These are phyloP conservation scores for Magallana ariakensis DNA, from an alignment of 1,140 invertebrate genomes.

Conservation along the genomic window DNA sequence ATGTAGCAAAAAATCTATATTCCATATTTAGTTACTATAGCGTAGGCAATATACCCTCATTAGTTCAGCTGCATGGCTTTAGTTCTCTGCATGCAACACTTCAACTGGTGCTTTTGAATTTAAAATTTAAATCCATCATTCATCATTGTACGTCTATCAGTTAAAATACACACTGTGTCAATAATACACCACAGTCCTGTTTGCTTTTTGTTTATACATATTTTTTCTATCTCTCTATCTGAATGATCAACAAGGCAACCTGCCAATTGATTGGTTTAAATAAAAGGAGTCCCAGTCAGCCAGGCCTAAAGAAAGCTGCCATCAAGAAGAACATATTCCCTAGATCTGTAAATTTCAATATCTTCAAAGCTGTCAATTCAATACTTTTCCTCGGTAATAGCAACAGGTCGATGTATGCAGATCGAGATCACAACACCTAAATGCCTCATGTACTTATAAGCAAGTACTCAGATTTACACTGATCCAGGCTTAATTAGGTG, in stretches of 20 bases:
- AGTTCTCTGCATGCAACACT: slow-evolving; percentile 2
- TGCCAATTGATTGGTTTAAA: slow-evolving; percentile 16
- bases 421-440: too few relatives aligned
- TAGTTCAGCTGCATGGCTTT: not conserved
- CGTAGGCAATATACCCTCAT: not conserved
- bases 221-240: not conserved
- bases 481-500: too few relatives aligned
- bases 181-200: not conserved
- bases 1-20: not conserved
- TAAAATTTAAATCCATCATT: slow-evolving; percentile 20
- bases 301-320: not conserved
- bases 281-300: not conserved
- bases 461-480: too few relatives aligned
- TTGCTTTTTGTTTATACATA: not conserved
- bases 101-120: not conserved
- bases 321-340: too few relatives aligned
- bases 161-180: not conserved
- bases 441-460: too few relatives aligned
- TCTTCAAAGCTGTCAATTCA: too few relatives aligned
- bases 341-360: too few relatives aligned
- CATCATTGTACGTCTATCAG: not conserved
- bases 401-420: too few relatives aligned
- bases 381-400: too few relatives aligned
- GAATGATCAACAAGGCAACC: not conserved
- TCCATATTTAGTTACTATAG: not conserved